A percentile compares a stretch with the other conserved stretches of the same genome.
These are phyloP conservation scores for Bostrychus sinensis DNA, from an alignment of 2,113 vertebrate species.

Conservation along the genomic window DNA sequence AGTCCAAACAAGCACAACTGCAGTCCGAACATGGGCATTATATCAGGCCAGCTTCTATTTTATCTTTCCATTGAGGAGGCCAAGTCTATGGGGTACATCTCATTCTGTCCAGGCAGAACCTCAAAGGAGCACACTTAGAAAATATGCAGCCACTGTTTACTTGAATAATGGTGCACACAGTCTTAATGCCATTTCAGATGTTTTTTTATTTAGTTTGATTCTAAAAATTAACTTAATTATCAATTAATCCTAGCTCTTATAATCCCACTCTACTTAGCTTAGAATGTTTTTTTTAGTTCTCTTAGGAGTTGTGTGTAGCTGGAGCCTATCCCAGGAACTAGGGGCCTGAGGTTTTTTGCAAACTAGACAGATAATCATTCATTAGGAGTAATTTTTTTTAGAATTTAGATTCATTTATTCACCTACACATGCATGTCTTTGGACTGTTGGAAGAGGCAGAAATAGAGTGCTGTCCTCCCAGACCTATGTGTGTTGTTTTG, in stretches of 20 bases:
- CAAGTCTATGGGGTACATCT: constrained; percentile 22
- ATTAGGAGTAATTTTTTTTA: too few species aligned
- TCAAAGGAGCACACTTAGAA: constrained; percentile 7
- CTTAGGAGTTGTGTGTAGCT: too few species aligned
- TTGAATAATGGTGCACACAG: constrained; percentile 5
- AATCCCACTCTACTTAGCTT: too few species aligned
- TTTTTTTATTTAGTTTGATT: too few species aligned
- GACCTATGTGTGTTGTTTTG: not conserved
- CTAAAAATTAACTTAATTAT: too few species aligned
- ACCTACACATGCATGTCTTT: not conserved
- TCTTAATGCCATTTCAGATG: not conserved
- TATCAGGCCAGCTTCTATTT: constrained; percentile 23
- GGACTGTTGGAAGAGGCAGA: not conserved
- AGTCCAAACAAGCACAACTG: constrained; percentile 41
- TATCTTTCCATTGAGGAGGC: constrained; percentile 35
- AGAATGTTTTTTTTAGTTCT: too few species aligned
- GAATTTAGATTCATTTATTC: too few species aligned
- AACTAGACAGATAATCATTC: too few species aligned
- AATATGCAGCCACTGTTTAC: constrained; percentile 12
- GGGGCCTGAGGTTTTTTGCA: too few species aligned
- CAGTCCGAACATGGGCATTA: constrained; percentile 32
- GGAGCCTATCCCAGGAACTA: too few species aligned
- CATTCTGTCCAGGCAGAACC: constrained; percentile 18
- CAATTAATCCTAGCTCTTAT: too few species aligned
- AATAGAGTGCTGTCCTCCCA: not conserved